Evolutionary conservation across 2,113 vertebrate species (phyloP).

Genomic region (Acanthochromis polyacanthus): DNA sequence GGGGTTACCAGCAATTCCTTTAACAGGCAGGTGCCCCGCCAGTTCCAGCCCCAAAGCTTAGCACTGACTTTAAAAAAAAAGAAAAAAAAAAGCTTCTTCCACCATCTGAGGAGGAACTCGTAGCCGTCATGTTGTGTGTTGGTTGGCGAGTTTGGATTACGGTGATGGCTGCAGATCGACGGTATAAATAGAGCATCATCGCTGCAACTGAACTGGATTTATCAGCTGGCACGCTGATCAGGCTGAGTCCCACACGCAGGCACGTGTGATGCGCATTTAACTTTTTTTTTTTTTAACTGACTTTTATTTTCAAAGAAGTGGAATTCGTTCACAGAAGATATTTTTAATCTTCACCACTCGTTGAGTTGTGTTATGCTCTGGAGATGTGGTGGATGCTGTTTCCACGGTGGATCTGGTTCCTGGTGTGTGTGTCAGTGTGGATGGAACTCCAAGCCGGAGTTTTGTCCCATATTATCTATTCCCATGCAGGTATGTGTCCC

Average conservation of each 20-base stretch:
- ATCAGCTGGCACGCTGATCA: constrained; percentile 32
- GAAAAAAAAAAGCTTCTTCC: constrained; percentile 77
- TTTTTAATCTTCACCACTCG: background rate
- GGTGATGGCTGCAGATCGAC: constrained; percentile 51
- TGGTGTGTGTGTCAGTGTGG: constrained; percentile 81
- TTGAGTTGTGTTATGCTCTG: constrained; percentile 42
- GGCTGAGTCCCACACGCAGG: background rate
- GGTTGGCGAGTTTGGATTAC: constrained; percentile 86
- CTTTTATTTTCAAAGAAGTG: background rate
- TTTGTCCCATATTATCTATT: constrained; percentile 85
- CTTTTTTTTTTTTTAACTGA: background rate
- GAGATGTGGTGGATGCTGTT: constrained; percentile 88
- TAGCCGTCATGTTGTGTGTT: constrained; percentile 87
- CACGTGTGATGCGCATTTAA: constrained; percentile 28
- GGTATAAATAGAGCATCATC: constrained; percentile 86
- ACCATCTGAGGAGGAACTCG: constrained; percentile 88
- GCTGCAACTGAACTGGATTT: constrained; percentile 68
- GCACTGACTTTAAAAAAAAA: constrained; percentile 72
- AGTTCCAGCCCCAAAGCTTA: constrained; percentile 84
- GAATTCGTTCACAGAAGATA: background rate
- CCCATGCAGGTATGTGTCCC: constrained; percentile 95
- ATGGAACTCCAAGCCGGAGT: constrained; percentile 80
- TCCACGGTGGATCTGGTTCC: constrained; percentile 86
- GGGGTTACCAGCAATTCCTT: constrained; percentile 88
- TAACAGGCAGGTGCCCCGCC: constrained; percentile 94